Evolutionary conservation across 2,797 vertebrate genomes (phyloP), one percentile per base, ranked within the genome.

Genomic region (Crenuchus spilurus): DNA sequence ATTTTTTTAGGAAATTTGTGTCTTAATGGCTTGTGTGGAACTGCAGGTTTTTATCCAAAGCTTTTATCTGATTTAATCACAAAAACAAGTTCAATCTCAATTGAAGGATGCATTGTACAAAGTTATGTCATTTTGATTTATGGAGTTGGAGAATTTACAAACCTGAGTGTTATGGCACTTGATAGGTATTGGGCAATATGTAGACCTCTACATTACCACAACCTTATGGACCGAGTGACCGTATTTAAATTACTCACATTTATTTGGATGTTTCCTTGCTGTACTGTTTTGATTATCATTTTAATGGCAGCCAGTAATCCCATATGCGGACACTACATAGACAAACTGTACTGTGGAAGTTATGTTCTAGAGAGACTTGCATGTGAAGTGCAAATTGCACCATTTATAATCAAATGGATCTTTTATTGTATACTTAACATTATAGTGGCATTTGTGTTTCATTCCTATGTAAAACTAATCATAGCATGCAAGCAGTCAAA

Each of bases 1-100:
- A 41, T 74, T 49, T 74, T 74, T 18, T 24, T 74, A 31, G 44
- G 63, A 28, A 74, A 74, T 67, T 48, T 74, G 22, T 74, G 63
- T 39, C 6, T 74, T 49, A 67, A 74, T 74, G 72, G 28, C 31
- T 44, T 74, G 31, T 74, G 42, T 61, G 64, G 72, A 68, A 51
- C 54, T 30, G 48, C 13, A 13, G 52, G 54, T 11, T 74, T 74
- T 68, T 74, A 74, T 51, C 72, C 42, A 57, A 26, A 20, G 33
- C 31, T 66, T 41, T 42, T 75, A 2, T 37, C 8, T 39, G 35
- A 74, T 51, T 67, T 74, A 60, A 46, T 67, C 33, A 51, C 13
- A 7, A 10, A 75, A 61, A 61, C 37, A 2, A 74, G 14, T 31
- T 28, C 8, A 20, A 33, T 68, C 66, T 75, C 64, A 52, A 4